Percentiles rank a stretch among this genome's conserved stretches.
phyloP scores from a whole-genome alignment of 2,113 vertebrate genomes.

The Bubo scandiacus region DNA sequence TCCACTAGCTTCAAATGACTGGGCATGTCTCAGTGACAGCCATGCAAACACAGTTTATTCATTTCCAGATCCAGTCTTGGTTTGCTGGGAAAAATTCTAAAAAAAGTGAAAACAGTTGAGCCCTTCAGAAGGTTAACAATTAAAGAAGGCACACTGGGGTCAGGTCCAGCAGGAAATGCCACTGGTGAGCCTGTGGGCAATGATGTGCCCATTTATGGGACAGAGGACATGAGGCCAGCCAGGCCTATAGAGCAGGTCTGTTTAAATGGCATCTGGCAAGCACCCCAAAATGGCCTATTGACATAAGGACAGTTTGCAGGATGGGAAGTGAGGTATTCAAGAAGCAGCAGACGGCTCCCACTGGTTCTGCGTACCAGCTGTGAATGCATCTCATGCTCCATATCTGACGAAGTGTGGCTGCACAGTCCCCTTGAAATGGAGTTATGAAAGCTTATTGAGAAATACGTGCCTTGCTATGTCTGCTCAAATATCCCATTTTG shows the following conservation, averaged over 20 bases:
- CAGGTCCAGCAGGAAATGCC: neutral
- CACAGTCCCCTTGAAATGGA: neutral
- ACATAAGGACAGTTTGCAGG: neutral
- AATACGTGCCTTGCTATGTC: neutral
- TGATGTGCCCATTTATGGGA: accelerated
- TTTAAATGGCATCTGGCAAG: neutral
- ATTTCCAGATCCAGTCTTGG: neutral
- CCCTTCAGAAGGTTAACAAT: neutral
- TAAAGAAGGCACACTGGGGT: neutral
- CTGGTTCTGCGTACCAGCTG: neutral
- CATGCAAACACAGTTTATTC: accelerated
- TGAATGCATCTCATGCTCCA: neutral
- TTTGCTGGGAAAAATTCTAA: neutral
- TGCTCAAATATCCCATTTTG: neutral
- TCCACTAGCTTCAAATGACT: neutral
- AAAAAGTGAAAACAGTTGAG: neutral
- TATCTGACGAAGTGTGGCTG: neutral
- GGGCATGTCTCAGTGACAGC: neutral
- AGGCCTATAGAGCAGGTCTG: neutral
- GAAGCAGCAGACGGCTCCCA: neutral
- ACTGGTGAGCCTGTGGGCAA: neutral
- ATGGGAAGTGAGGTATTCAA: neutral
- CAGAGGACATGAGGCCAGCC: neutral
- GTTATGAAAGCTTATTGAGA: neutral
- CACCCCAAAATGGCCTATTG: neutral